Evolutionary conservation across 2,113 vertebrate genomes (phyloP).

Genomic region (Proteles cristata): DNA sequence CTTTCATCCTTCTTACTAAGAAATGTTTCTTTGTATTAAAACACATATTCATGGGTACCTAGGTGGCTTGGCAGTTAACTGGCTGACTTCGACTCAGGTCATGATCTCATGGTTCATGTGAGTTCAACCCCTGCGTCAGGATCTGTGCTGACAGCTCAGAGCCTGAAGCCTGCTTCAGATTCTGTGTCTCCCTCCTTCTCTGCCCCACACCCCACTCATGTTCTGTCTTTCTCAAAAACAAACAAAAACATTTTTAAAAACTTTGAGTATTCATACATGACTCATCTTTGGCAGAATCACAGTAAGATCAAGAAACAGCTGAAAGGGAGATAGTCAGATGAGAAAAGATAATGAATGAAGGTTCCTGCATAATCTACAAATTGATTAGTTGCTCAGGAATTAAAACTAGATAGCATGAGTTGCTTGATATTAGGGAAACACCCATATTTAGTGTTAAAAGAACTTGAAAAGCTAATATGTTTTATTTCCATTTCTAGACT

Average conservation of each 20-base stretch:
- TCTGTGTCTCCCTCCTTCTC: no score
- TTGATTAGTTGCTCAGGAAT: not conserved
- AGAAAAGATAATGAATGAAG: not conserved
- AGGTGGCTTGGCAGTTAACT: no score
- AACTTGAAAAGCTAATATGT: not conserved
- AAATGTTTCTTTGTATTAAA: constrained; percentile 39
- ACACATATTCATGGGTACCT: not conserved
- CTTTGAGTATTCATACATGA: not conserved
- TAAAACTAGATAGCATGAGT: not conserved
- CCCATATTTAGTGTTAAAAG: not conserved
- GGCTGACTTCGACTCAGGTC: no score
- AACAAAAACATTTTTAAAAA: not conserved
- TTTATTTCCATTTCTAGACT: not conserved
- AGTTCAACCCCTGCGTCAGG: no score
- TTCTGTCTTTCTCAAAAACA: no score
- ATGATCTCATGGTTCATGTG: no score
- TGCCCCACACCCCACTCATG: no score
- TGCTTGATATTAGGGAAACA: not conserved
- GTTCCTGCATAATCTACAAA: not conserved
- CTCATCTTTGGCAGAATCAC: constrained; percentile 17
- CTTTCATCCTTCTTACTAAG: not conserved
- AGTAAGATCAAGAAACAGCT: not conserved
- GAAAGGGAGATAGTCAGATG: not conserved
- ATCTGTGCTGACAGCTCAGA: no score
- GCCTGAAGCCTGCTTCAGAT: no score